Percentiles rank a stretch among this genome's conserved stretches.
Evolutionary conservation across 2,113 vertebrate species (phyloP).

Genomic region (Alouatta palliata): DNA sequence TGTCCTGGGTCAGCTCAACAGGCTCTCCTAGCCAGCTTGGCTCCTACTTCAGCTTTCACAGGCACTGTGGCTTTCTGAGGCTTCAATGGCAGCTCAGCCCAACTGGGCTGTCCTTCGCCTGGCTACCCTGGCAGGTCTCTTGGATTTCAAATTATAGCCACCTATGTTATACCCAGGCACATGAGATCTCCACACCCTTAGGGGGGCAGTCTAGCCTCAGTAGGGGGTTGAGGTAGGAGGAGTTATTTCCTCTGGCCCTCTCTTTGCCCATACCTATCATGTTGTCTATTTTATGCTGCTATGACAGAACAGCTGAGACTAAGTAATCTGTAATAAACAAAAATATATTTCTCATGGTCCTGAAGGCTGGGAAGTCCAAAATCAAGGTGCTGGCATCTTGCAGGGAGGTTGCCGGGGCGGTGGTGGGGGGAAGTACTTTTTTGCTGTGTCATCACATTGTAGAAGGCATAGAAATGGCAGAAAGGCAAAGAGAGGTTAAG

Average conservation of each 20-base stretch:
- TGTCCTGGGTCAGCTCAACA: neutral
- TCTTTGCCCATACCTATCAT: neutral
- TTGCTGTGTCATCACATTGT: neutral
- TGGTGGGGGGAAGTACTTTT: neutral
- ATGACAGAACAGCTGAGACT: neutral
- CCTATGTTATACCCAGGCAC: neutral
- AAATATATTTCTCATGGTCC: neutral
- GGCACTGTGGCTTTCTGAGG: neutral
- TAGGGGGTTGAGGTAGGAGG: accelerated
- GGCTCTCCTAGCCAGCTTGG: neutral
- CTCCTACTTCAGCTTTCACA: neutral
- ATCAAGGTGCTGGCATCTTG: neutral
- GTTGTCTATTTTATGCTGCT: neutral
- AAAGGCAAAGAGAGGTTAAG: neutral
- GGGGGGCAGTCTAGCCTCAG: neutral
- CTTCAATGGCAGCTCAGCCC: accelerated
- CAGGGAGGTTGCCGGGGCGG: too few species aligned
- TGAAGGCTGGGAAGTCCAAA: neutral
- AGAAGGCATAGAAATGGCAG: too few species aligned
- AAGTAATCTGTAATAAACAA: neutral
- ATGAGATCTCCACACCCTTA: neutral
- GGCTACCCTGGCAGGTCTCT: neutral
- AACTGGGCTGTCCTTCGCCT: neutral
- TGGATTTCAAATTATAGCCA: neutral
- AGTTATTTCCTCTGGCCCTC: neutral